These are phyloP conservation scores for Nannobrachium achirus DNA, from an alignment of 2,113 vertebrate species.

Conservation along the genomic window DNA sequence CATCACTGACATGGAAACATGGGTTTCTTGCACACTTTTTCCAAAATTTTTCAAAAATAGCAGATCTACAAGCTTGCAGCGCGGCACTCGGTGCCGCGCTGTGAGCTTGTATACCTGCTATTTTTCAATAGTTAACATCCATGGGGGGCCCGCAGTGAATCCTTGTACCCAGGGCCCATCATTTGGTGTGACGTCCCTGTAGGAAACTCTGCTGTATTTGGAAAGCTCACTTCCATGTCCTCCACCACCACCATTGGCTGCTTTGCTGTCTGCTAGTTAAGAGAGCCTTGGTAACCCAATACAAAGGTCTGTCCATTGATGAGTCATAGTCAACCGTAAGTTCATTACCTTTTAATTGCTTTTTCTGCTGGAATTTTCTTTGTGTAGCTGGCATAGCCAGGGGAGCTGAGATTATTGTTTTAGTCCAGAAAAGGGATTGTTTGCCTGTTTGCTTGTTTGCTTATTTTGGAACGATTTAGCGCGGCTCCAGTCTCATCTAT, in stretches of 20 bases:
- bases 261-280: conserved; percentile 62
- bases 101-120: no score
- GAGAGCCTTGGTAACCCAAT: conserved; percentile 63
- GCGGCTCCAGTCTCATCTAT: conserved; percentile 33
- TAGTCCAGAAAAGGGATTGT: conserved; percentile 29
- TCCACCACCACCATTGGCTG: conserved; percentile 58
- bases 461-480: conserved; percentile 57
- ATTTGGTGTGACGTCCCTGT: no score
- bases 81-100: no score
- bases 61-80: no score
- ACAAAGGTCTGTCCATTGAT: conserved; percentile 58
- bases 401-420: conserved; percentile 1
- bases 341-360: conserved; percentile 68
- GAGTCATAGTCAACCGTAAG: conserved; percentile 60
- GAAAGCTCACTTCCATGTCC: conserved; percentile 64
- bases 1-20: no score
- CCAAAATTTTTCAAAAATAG: no score
- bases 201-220: conserved; percentile 69
- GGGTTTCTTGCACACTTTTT: no score
- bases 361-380: conserved; percentile 47
- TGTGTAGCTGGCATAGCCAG: conserved; percentile 25
- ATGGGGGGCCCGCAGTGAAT: no score
- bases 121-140: no score
- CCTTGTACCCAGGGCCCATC: no score
- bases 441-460: conserved; percentile 72